Percentiles rank a stretch among this genome's conserved stretches.
Conservation (phyloP, 2,113 vertebrate species). For the Plotosus lineatus region DNA sequence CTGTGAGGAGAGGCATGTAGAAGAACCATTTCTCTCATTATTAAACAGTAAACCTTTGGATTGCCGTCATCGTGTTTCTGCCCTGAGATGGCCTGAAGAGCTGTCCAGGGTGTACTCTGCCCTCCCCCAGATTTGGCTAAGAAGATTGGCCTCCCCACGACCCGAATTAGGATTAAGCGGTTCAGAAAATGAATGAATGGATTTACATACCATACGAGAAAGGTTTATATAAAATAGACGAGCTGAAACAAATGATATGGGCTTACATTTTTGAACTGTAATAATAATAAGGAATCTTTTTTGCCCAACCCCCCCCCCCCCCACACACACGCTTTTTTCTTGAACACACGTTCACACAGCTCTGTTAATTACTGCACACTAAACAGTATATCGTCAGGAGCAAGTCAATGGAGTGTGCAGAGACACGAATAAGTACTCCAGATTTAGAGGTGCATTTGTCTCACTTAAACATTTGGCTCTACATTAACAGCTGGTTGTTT, state of each 20-base stretch:
- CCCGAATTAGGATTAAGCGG: too few species aligned
- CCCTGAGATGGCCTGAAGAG: too few species aligned
- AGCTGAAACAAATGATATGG: background rate
- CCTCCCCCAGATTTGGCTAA: too few species aligned
- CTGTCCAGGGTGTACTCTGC: too few species aligned
- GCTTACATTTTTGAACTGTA: background rate
- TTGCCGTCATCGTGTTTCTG: too few species aligned
- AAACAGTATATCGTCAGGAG: conserved; percentile 24
- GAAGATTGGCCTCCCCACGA: too few species aligned
- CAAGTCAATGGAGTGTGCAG: background rate
- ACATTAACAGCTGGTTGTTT: conserved; percentile 14
- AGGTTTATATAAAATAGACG: background rate
- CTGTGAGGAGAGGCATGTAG: too few species aligned
- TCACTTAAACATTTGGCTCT: conserved; percentile 13
- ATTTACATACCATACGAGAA: background rate
- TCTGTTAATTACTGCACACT: conserved; percentile 40
- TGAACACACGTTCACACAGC: conserved; percentile 5
- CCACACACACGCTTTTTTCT: background rate
- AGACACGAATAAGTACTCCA: background rate
- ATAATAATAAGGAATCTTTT: background rate
- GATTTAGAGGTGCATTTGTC: conserved; percentile 32
- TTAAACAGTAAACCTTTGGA: too few species aligned
- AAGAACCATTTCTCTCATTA: too few species aligned
- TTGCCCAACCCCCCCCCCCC: background rate
- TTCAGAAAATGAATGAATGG: too few species aligned